Base-by-base conservation (phyloP, 2,113 vertebrate species). In the Spea multiplicata region DNA sequence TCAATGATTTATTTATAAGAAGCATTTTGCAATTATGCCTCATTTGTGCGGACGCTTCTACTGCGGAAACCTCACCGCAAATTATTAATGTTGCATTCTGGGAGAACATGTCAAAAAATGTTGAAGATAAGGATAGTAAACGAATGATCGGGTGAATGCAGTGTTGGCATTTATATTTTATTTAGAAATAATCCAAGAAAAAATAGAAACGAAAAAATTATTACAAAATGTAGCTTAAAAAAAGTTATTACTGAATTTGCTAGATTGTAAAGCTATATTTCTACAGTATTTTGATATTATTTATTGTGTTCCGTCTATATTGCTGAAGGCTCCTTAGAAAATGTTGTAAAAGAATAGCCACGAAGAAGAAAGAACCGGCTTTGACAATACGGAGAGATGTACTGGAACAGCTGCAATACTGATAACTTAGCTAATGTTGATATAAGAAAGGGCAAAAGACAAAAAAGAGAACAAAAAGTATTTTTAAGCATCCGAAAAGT, bases 1-100 rank as follows among this genome's bases (percentile, higher is more conserved):
- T 74, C 70, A 74, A 80, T 80, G 78, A 80, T 71, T 80, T 74
- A 80, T 80, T 80, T 74, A 80, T 80, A 80, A 44, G 65, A 65
- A 80, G 78, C 71, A 68, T 74, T 74, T 44, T 74, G 65, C 71
- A 80, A 74, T 80, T 71, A 74, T 68, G 53, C 78, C 52, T 68
- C 71, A 80, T 73, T 80, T 80, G 78, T 80, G 78, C 71, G 47
- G 64, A 48, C 78, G 68, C 78, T 80, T 80, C 64, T 48, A 45
- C 52, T 44, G 45, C 8, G 53, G 52, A 67, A 74, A 57, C 45
- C 53, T 44, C 49, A 80, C 78, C 71, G 53, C 78, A 73, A 61
- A 74, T 74, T 52, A 72, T 78, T 78, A 78, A 78, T 72, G 17
- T 71, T 72, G 62, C 30, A 66, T 47, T 62, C 3, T n/a, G 46